Evolutionary conservation across 2,888 invertebrate genomes (phyloP), one percentile per base, ranked within the genome.

Genomic region (Aethes cnicana): DNA sequence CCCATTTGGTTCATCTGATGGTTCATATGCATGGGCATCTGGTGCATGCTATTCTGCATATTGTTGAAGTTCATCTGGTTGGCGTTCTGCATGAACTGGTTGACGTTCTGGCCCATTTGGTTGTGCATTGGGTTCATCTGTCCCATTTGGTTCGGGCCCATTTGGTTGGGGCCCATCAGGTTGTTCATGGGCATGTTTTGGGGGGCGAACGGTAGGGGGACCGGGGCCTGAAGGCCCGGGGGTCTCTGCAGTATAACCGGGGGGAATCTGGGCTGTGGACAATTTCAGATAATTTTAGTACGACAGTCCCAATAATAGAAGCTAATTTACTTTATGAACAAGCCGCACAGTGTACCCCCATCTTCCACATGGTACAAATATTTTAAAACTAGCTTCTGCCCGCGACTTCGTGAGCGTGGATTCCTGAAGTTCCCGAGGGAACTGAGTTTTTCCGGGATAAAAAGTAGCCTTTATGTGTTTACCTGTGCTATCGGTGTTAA

Each of bases 171-270:
- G n/a, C n/a, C n/a, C 12, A 79, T 74, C 5, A 72, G 62, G 54
- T 79, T 84, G 44, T 39, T 52, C 25, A 39, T 21, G 21, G 28
- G 20, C 50, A 52, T 52, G 39, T 26, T 52, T 58, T 83, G 82
- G 0, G 82, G 82, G 0, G 84, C 88, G 56, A 80, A 88, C 0
- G 87, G 85, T 21, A 89, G 60, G 0, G 87, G 82, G 1, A 86
- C 76, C 0, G 87, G 86, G 2, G 84, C 86, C 55, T 84, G 84
- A 0, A 89, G 64, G 0, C 87, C 87, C 0, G 86, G 87, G 0
- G 88, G 87, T 49, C 88, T 68, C 66, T 89, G 89, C 0, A 89
- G 68, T 25, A 90, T 87, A 1, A 90, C 84, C 1, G 84, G 78
- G 17, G 86, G 87, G 69, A 80, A 90, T 63, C 90, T 73, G 33